A percentile compares a stretch with the other conserved stretches of the same genome.
Conservation (phyloP, 1,140 invertebrate genomes). For the Drosophila bifasciata region DNA sequence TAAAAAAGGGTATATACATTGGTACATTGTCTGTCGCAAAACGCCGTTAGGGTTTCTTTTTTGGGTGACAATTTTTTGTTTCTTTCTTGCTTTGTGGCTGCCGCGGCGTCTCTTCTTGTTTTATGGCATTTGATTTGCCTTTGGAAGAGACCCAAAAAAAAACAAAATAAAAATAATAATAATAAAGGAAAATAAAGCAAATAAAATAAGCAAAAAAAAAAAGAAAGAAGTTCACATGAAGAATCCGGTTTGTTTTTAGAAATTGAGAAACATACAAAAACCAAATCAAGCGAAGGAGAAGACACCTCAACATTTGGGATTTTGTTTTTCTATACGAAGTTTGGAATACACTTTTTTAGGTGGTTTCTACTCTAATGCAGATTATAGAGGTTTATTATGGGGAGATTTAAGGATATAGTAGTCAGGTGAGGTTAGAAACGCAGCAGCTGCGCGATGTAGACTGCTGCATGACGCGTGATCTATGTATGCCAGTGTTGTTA, state of each 20-base stretch:
- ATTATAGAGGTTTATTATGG: too few relatives aligned
- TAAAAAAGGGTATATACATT: too few relatives aligned
- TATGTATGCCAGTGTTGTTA: too few relatives aligned
- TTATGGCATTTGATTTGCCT: conserved; percentile 8
- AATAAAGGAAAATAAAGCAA: conserved; percentile 9
- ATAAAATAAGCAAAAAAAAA: conserved; percentile 5
- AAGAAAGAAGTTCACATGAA: conserved; percentile 17
- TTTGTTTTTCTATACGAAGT: background rate
- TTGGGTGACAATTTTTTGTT: conserved; percentile 26
- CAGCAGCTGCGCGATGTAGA: too few relatives aligned
- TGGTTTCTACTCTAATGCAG: too few relatives aligned
- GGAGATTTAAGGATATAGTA: too few relatives aligned
- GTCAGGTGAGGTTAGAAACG: too few relatives aligned
- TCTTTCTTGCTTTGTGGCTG: background rate
- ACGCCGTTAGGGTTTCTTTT: conserved; percentile 25
- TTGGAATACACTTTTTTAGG: too few relatives aligned
- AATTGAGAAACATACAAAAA: conserved; percentile 18
- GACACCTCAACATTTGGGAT: background rate
- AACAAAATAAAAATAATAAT: background rate
- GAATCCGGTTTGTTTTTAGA: conserved; percentile 18
- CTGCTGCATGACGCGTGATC: too few relatives aligned
- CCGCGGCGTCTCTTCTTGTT: background rate
- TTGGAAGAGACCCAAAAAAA: conserved; percentile 1
- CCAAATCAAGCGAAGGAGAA: background rate
- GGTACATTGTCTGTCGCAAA: background rate